These are phyloP conservation scores for Enteromius unitaeniatus DNA, from an alignment of 2,797 vertebrate species.

Conservation along the genomic window DNA sequence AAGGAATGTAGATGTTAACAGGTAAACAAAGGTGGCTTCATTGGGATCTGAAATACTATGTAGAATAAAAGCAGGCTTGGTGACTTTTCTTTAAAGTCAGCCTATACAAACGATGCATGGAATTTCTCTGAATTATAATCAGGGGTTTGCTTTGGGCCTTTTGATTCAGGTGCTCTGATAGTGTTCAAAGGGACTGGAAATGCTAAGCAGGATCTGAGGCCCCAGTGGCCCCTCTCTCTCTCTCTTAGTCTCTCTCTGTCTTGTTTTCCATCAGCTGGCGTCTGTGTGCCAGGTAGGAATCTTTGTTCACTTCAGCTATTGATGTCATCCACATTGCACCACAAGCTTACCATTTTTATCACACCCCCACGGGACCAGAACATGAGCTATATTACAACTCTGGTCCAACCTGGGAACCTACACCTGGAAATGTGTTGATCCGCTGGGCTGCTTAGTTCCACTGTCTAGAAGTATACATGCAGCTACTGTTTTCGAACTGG, in stretches of 20 bases:
- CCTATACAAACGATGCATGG: background rate
- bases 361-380: background rate
- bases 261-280: background rate
- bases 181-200: conserved; percentile 39
- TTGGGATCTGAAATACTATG: background rate
- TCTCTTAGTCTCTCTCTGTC: background rate
- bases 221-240: background rate
- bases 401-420: conserved; percentile 1
- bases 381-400: background rate
- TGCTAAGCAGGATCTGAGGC: conserved; percentile 10
- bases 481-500: background rate
- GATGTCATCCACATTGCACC: background rate
- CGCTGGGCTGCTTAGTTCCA: background rate
- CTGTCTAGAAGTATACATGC: background rate
- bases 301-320: conserved; percentile 27
- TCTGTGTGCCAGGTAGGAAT: conserved; percentile 31
- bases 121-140: conserved; percentile 18
- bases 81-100: background rate
- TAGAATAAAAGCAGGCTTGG: conserved; percentile 12
- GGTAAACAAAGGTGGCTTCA: background rate
- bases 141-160: background rate
- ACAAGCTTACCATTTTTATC: background rate
- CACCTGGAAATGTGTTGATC: background rate
- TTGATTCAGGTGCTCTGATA: conserved; percentile 29
- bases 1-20: conserved; percentile 1